Evolutionary conservation across 2,113 vertebrate genomes (phyloP), one percentile per base, ranked within the genome.

Genomic region (Piaya cayana): DNA sequence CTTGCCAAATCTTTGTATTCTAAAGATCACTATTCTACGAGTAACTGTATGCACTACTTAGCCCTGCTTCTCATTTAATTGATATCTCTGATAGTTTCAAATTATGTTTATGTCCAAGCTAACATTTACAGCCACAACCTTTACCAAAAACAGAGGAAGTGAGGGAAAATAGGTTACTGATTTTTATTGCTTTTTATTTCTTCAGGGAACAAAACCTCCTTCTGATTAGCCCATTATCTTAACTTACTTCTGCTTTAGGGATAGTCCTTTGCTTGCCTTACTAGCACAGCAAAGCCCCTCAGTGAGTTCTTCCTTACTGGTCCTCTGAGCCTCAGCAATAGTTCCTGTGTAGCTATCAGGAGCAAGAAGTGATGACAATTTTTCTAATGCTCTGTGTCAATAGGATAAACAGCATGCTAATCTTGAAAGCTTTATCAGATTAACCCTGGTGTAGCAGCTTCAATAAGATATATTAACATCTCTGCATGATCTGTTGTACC

Each of bases 141-240:
- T 69, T 65, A 90, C 4, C 12, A 55, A 62, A 74, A 82, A 63
- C 52, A 65, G 50, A 86, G 11, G 34, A 88, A 87, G 13, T 1
- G 25, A 21, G 9, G 11, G 19, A 36, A 69, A 93, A 95, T 56
- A 34, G 49, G 25, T 49, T 76, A 19, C 32, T 56, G 12, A 68
- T 26, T 90, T 88, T 95, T 81, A 62, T 81, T 94, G 36, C 74
- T 68, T 26, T 59, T 63, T 29, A 23, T 67, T 91, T 92, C 49
- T 77, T 90, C 25, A 42, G 30, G 50, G 52, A 92, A 88, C 92
- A 49, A 32, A 96, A 60, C 94, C 26, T 89, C 36, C 29, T 95
- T 91, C 74, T 94, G 87, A 95, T 95, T 91, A 97, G 56, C 16
- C 60, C 77, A 83, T 91, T 90, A 91, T 75, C 69, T 93, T 47